Conservation (phyloP, 2,797 vertebrate genomes). For the Macroramphosus scolopax region DNA sequence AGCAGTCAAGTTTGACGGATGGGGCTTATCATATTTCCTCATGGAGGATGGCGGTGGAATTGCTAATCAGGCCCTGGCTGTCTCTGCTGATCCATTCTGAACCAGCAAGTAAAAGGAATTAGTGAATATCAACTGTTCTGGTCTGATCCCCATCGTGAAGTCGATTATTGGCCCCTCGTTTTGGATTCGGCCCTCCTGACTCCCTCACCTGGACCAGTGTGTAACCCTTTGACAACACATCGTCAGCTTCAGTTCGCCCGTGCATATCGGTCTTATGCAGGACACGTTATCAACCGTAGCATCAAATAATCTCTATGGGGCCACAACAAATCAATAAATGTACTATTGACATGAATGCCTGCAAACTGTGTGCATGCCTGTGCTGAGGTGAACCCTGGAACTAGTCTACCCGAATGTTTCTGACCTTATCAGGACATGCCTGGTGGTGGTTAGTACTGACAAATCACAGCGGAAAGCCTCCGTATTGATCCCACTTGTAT, state of each 20-base stretch:
- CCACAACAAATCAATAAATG: conserved; percentile 1
- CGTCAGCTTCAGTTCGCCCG: too few species aligned
- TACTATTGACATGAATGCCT: neutral
- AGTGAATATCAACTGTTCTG: conserved; percentile 20
- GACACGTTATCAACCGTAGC: neutral
- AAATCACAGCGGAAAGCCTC: too few species aligned
- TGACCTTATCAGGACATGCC: too few species aligned
- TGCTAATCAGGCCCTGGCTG: conserved; percentile 45
- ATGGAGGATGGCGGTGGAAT: conserved; percentile 40
- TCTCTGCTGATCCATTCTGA: conserved; percentile 54
- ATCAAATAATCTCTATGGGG: neutral
- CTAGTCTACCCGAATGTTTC: too few species aligned
- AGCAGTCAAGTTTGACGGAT: conserved; percentile 62
- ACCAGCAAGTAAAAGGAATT: conserved; percentile 40
- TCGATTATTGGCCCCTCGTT: conserved; percentile 30
- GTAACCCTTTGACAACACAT: too few species aligned
- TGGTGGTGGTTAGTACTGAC: too few species aligned
- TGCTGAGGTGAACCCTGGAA: too few species aligned
- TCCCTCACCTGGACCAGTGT: conserved; percentile 1
- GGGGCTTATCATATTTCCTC: conserved; percentile 55
- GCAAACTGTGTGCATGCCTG: neutral
- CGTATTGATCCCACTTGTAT: too few species aligned
- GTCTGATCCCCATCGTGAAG: conserved; percentile 15
- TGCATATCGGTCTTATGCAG: too few species aligned
- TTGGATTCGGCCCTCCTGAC: conserved; percentile 21